Conservation (phyloP, 2,797 vertebrate species). For the Brachymystax lenok region DNA sequence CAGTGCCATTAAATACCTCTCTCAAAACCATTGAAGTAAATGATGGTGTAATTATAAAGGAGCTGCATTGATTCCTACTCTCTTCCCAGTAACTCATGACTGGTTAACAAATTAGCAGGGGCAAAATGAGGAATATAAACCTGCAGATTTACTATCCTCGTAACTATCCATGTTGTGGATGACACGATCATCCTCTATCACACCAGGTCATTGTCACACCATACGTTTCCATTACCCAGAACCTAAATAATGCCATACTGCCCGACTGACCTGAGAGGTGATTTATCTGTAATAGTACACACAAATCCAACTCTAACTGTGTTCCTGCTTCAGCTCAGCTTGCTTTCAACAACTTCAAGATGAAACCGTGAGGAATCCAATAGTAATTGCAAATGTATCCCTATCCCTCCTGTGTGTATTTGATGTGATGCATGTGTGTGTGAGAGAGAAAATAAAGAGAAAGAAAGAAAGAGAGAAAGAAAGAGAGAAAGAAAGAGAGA, state of each 20-base stretch:
- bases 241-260: constrained; percentile 48
- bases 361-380: too few relatives aligned
- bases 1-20: constrained; percentile 54
- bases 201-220: constrained; percentile 51
- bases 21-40: constrained; percentile 66
- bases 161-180: constrained; percentile 36
- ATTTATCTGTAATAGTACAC: constrained; percentile 37
- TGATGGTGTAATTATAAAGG: constrained; percentile 69
- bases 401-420: too few relatives aligned
- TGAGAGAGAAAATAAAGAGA: neutral
- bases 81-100: constrained; percentile 69
- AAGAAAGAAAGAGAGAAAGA: neutral
- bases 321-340: constrained; percentile 32
- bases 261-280: constrained; percentile 62
- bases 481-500: neutral
- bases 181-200: constrained; percentile 60
- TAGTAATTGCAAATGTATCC: too few relatives aligned
- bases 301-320: constrained; percentile 64
- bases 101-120: constrained; percentile 61
- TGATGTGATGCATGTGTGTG: too few relatives aligned
- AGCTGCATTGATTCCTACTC: constrained; percentile 66
- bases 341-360: neutral
- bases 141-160: constrained; percentile 27
- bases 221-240: constrained; percentile 51
- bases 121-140: constrained; percentile 48